A percentile compares a stretch with the other conserved stretches of the same genome.
These are phyloP conservation scores for Fabriciana adippe DNA, from an alignment of 2,888 invertebrate genomes.

Conservation along the genomic window DNA sequence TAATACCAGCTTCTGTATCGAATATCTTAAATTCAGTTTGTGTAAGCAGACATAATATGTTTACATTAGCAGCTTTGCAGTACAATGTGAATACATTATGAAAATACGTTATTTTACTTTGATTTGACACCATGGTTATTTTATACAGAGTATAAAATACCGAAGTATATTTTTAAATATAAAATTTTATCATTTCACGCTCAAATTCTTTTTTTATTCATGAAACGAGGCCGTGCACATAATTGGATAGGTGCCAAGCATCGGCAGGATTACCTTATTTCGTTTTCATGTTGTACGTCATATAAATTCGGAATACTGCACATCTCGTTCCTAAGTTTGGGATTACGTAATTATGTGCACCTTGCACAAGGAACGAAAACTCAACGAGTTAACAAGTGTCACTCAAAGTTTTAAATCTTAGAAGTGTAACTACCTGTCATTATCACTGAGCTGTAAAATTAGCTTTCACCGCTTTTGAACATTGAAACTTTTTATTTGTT, in stretches of 20 bases:
- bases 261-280: conserved; percentile 6
- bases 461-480: background rate
- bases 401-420: conserved; percentile 5
- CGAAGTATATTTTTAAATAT: background rate
- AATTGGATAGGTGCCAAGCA: conserved; percentile 12
- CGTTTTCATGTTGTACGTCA: conserved; percentile 3
- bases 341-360: background rate
- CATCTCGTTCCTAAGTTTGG: background rate
- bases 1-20: no score
- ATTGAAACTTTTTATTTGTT: background rate
- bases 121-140: no score
- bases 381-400: conserved; percentile 4
- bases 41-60: no score
- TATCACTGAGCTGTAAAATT: conserved; percentile 5
- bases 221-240: conserved; percentile 4
- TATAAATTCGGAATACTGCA: conserved; percentile 2
- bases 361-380: background rate
- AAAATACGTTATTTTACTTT: no score
- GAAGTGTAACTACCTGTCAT: background rate
- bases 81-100: no score
- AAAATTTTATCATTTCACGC: conserved; percentile 4
- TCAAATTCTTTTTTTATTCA: conserved; percentile 9
- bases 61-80: no score
- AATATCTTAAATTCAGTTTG: no score
- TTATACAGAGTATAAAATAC: background rate